phyloP scores from a whole-genome alignment of 2,797 vertebrate genomes.

The Cuniculus paca region DNA sequence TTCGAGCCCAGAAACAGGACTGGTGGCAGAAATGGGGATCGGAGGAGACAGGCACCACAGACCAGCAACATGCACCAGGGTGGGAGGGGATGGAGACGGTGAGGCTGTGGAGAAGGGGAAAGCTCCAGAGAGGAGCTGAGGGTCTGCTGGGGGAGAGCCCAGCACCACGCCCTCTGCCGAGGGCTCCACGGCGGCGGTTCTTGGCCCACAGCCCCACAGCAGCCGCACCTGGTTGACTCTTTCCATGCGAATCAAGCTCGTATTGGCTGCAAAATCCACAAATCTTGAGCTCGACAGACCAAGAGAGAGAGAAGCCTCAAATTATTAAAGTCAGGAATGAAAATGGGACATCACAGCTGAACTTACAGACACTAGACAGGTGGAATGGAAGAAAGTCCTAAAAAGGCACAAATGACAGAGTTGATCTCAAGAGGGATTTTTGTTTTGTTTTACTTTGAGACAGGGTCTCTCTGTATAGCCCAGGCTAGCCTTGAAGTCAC shows the following conservation, averaged over 20 bases:
- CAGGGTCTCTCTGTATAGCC: background rate
- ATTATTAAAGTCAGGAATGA: background rate
- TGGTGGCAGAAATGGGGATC: background rate
- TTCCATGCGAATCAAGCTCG: background rate
- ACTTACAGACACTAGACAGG: background rate
- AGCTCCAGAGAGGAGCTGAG: background rate
- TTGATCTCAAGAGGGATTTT: slow-evolving; percentile 1
- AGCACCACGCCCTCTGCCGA: background rate
- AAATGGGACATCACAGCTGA: background rate
- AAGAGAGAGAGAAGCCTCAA: background rate
- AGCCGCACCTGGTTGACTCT: background rate
- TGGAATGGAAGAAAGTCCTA: background rate
- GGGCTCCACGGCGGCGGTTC: background rate
- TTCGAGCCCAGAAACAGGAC: background rate
- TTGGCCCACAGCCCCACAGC: background rate
- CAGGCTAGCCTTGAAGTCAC: background rate
- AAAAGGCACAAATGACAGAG: slow-evolving; percentile 16
- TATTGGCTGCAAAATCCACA: background rate
- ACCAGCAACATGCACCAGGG: background rate
- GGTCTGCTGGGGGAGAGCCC: background rate
- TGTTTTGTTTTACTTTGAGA: background rate
- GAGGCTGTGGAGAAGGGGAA: background rate
- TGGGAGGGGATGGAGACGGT: no score
- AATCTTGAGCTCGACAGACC: background rate
- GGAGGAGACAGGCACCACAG: background rate